These are phyloP conservation scores for Amphipoea lucens DNA, from an alignment of 2,888 invertebrate species.

Conservation along the genomic window DNA sequence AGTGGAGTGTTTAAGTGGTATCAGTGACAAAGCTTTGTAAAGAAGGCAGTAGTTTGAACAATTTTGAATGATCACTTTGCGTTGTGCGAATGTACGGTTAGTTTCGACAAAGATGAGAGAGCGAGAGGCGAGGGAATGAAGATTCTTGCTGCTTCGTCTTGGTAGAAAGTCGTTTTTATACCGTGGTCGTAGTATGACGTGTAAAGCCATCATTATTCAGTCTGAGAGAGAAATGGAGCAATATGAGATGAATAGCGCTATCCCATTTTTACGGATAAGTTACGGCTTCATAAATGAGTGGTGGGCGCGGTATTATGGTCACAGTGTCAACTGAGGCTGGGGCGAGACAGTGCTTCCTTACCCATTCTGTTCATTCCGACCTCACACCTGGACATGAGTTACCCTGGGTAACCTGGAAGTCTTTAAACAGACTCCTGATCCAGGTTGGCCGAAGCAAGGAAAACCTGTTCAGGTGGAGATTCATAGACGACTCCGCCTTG, in stretches of 20 bases:
- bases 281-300: too few relatives aligned
- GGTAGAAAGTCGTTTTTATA: background rate
- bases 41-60: conserved; percentile 14
- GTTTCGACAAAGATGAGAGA: background rate
- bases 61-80: conserved; percentile 30
- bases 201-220: background rate
- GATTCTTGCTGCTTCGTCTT: background rate
- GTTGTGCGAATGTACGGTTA: background rate
- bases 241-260: background rate
- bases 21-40: conserved; percentile 61
- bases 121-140: background rate
- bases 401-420: too few relatives aligned
- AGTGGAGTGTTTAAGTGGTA: conserved; percentile 55
- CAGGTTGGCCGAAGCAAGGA: too few relatives aligned
- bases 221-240: background rate
- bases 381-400: too few relatives aligned
- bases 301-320: too few relatives aligned
- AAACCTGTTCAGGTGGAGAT: too few relatives aligned
- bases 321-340: too few relatives aligned
- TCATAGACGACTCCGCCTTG: too few relatives aligned
- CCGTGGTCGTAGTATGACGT: background rate
- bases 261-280: background rate
- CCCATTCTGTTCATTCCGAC: too few relatives aligned
- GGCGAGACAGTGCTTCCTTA: too few relatives aligned
- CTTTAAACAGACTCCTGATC: too few relatives aligned